A percentile compares a stretch with the other conserved stretches of the same genome.
phyloP scores from a whole-genome alignment of 2,113 vertebrate genomes.

The Dicaeum eximium region DNA sequence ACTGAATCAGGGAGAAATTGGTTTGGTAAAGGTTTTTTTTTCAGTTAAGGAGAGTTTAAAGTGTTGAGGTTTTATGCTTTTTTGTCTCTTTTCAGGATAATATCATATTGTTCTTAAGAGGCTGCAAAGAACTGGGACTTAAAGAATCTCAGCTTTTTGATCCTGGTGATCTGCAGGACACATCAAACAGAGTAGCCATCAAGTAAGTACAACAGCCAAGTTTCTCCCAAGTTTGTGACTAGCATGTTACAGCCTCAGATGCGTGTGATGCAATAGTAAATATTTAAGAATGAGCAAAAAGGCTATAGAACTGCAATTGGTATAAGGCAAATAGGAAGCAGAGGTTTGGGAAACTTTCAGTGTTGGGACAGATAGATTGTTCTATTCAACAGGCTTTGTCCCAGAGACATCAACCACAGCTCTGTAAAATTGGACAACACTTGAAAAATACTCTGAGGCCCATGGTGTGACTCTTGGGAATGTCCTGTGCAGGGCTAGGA shows the following conservation, averaged over 20 bases:
- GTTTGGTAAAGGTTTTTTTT: background rate
- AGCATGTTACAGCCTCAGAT: background rate
- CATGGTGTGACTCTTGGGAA: background rate
- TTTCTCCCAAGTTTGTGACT: background rate
- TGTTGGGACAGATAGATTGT: background rate
- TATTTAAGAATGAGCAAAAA: background rate
- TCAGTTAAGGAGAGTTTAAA: background rate
- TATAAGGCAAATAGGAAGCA: background rate
- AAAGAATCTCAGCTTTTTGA: conserved; percentile 97
- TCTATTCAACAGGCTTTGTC: background rate
- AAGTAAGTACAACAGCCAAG: conserved; percentile 85
- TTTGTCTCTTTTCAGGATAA: conserved; percentile 84
- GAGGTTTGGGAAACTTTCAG: background rate
- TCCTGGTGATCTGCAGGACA: conserved; percentile 91
- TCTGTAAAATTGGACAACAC: background rate
- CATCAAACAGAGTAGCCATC: conserved; percentile 78
- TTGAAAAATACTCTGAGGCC: background rate
- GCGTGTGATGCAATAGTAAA: background rate
- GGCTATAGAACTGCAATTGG: background rate
- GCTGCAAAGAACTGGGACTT: conserved; percentile 93
- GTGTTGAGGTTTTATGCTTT: background rate
- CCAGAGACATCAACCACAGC: background rate
- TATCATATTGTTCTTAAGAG: conserved; percentile 89
- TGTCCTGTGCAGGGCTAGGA: background rate
- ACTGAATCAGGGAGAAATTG: background rate